Conservation (phyloP, 2,797 vertebrate genomes). For the Leuciscus waleckii region DNA sequence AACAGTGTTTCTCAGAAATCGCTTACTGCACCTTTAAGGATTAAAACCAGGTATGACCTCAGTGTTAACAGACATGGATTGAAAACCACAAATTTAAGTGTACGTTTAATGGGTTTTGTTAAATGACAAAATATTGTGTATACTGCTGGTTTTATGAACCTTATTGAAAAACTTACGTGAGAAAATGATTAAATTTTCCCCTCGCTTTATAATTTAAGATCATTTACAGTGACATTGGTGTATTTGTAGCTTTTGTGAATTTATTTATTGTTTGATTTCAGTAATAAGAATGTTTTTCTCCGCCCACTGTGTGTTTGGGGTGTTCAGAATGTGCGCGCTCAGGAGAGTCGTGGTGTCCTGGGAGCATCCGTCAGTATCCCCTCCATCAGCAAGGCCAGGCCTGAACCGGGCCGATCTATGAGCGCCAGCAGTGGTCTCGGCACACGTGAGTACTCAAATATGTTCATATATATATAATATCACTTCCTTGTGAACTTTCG, state of each 20-base stretch:
- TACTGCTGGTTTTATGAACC: neutral
- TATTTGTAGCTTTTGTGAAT: neutral
- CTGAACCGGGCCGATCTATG: slow-evolving; percentile 95
- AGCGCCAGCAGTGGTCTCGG: slow-evolving; percentile 95
- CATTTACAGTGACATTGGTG: neutral
- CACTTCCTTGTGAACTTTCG: too few relatives aligned
- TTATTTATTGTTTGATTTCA: neutral
- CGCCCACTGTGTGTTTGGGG: slow-evolving; percentile 6
- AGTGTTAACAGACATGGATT: neutral
- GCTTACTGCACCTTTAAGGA: neutral
- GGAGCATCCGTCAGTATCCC: slow-evolving; percentile 97
- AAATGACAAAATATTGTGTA: neutral
- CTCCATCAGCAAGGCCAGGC: slow-evolving; percentile 92
- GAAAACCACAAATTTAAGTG: too few relatives aligned
- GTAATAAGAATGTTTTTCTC: neutral
- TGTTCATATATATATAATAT: too few relatives aligned
- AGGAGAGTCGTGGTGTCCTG: slow-evolving; percentile 93
- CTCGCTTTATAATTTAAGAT: neutral
- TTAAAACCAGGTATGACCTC: neutral
- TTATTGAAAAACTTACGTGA: neutral
- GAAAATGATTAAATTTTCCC: neutral
- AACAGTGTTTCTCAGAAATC: neutral
- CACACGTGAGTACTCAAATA: slow-evolving; percentile 84
- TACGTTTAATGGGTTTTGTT: neutral
- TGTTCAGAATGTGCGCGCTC: slow-evolving; percentile 89